Evolutionary conservation across 2,113 vertebrate species (phyloP).

Genomic region (Stigmatopora argus): DNA sequence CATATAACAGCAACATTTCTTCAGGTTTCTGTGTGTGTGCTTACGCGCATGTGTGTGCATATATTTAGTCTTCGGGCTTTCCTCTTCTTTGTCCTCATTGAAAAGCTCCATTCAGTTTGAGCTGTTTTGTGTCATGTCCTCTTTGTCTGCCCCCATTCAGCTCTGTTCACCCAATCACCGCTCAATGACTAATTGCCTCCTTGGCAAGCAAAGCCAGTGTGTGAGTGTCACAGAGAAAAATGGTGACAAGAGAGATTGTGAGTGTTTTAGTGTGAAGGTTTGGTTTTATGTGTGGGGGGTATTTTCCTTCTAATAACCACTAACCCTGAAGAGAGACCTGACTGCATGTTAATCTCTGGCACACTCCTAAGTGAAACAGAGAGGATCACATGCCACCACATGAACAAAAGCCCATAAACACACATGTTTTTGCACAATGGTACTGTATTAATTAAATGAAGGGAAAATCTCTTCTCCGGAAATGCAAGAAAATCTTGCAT

Average conservation of each 20-base stretch:
- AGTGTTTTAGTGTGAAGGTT: constrained; percentile 27
- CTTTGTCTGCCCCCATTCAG: constrained; percentile 70
- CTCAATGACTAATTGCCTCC: constrained; percentile 75
- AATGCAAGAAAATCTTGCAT: neutral
- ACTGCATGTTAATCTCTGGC: constrained; percentile 60
- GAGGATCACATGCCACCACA: constrained; percentile 33
- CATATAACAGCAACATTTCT: constrained; percentile 25
- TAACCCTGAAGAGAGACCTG: constrained; percentile 67
- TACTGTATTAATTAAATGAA: too few relatives aligned
- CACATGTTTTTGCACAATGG: neutral
- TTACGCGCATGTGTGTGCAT: constrained; percentile 21
- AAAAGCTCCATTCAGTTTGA: constrained; percentile 64
- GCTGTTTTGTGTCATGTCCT: constrained; percentile 64
- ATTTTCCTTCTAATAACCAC: constrained; percentile 55
- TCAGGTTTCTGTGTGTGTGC: constrained; percentile 3
- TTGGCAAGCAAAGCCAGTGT: constrained; percentile 57
- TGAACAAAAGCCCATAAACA: constrained; percentile 6
- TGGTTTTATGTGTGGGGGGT: constrained; percentile 30
- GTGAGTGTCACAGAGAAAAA: constrained; percentile 25
- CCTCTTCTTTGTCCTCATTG: constrained; percentile 61
- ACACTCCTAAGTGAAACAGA: constrained; percentile 55
- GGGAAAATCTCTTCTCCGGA: neutral
- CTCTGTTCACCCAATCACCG: constrained; percentile 70
- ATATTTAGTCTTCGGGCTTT: constrained; percentile 55
- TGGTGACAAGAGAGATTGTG: constrained; percentile 17